phyloP scores from a whole-genome alignment of 2,888 invertebrate species.

The Folsomia candida region DNA sequence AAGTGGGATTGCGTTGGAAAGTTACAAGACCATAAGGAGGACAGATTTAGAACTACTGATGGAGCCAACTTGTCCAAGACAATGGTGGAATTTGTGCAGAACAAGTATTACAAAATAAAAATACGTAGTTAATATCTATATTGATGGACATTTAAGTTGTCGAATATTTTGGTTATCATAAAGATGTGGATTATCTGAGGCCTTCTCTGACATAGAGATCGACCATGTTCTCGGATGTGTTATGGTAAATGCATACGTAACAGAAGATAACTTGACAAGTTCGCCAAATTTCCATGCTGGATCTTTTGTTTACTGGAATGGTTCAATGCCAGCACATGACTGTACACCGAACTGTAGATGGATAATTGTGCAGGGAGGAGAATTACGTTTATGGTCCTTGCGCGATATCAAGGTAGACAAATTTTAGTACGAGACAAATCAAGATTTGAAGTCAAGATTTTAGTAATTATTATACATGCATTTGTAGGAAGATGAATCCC shows the following conservation, averaged over 20 bases:
- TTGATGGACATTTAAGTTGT: no score
- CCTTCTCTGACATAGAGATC: constrained; percentile 63
- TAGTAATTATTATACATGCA: no score
- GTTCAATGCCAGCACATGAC: background rate
- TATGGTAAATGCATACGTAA: constrained; percentile 65
- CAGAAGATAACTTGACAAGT: background rate
- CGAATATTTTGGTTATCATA: background rate
- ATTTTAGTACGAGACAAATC: no score
- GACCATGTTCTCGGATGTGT: constrained; percentile 76
- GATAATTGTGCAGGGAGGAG: background rate
- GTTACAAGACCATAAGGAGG: background rate
- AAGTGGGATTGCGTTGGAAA: background rate
- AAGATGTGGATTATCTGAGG: background rate
- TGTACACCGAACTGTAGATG: background rate
- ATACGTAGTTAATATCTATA: no score
- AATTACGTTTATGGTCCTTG: background rate
- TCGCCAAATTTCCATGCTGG: background rate
- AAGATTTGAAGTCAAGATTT: no score
- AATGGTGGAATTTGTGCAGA: background rate
- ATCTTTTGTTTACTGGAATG: background rate
- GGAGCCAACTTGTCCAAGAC: background rate
- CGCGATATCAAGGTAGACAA: background rate
- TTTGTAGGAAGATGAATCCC: background rate
- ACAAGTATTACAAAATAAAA: constrained; percentile 4
- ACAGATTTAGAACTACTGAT: background rate